Conservation (phyloP, 2,888 invertebrate species). For the Oscheius sp. region DNA sequence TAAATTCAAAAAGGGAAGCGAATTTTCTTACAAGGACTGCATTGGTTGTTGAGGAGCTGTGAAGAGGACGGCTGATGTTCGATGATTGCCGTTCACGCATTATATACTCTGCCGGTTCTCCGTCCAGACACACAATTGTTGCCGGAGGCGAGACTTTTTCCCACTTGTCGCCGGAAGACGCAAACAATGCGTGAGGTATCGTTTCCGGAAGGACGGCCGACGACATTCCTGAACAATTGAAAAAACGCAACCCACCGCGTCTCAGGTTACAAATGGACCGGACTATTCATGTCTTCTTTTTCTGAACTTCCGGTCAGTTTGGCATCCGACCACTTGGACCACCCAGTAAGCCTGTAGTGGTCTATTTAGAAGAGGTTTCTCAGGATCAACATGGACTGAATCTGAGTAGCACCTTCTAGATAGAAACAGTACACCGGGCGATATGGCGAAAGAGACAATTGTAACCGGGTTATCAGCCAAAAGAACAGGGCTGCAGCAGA, state of each 20-base stretch:
- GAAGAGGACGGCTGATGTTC: slow-evolving; percentile 2
- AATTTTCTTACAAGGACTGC: slow-evolving; percentile 14
- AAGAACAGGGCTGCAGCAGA: too few relatives aligned
- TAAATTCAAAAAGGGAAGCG: neutral
- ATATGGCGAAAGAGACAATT: neutral
- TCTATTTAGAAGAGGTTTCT: neutral
- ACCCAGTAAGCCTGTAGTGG: neutral
- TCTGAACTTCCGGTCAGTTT: too few relatives aligned
- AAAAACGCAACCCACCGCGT: neutral
- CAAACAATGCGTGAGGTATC: slow-evolving; percentile 26
- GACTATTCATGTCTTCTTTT: neutral
- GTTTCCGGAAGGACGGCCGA: slow-evolving; percentile 25
- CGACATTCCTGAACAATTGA: slow-evolving; percentile 18
- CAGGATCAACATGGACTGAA: slow-evolving; percentile 6
- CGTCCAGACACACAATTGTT: slow-evolving; percentile 18
- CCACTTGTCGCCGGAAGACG: slow-evolving; percentile 8
- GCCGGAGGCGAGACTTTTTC: slow-evolving; percentile 21
- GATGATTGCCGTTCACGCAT: neutral
- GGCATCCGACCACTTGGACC: neutral
- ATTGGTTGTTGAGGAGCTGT: slow-evolving; percentile 1
- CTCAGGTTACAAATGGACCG: slow-evolving; percentile 13
- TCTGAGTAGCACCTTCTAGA: neutral
- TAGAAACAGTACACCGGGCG: neutral
- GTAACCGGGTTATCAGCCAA: too few relatives aligned
- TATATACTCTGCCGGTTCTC: slow-evolving; percentile 2